Conservation (phyloP, 2,113 vertebrate genomes). For the Sinosuthora webbiana region DNA sequence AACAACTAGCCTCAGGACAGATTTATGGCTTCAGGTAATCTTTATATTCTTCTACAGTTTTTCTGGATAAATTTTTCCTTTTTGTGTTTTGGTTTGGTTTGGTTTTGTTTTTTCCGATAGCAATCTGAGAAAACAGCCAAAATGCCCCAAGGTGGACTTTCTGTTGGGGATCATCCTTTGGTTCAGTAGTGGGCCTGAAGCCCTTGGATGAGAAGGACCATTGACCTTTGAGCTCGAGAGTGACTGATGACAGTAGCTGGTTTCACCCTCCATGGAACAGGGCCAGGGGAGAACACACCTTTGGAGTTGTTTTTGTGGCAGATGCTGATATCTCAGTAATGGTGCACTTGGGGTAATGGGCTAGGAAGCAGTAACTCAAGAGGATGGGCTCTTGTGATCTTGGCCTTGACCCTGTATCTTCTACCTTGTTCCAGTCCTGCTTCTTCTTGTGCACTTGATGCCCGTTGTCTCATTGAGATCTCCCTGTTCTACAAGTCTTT, state of each 20-base stretch:
- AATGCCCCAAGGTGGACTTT: background rate
- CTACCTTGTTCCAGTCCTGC: background rate
- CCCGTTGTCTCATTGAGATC: background rate
- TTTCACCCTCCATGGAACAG: background rate
- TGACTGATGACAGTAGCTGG: background rate
- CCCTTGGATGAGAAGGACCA: background rate
- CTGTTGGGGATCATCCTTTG: background rate
- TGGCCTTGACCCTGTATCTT: background rate
- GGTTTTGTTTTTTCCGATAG: background rate
- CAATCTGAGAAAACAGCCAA: background rate
- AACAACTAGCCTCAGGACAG: background rate
- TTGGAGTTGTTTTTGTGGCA: background rate
- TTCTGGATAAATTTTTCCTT: background rate
- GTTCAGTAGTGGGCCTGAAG: background rate
- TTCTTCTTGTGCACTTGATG: background rate
- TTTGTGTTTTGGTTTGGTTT: background rate
- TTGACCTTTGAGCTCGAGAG: background rate
- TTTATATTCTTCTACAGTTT: background rate
- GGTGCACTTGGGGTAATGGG: background rate
- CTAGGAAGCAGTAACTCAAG: background rate
- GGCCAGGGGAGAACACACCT: background rate
- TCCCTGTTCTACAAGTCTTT: background rate
- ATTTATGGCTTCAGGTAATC: background rate
- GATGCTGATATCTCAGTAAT: background rate
- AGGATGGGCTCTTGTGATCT: background rate